Percentiles rank a stretch among this genome's conserved stretches.
Conservation (phyloP, 2,888 invertebrate genomes). For the Melikaiella ostensackeni region DNA sequence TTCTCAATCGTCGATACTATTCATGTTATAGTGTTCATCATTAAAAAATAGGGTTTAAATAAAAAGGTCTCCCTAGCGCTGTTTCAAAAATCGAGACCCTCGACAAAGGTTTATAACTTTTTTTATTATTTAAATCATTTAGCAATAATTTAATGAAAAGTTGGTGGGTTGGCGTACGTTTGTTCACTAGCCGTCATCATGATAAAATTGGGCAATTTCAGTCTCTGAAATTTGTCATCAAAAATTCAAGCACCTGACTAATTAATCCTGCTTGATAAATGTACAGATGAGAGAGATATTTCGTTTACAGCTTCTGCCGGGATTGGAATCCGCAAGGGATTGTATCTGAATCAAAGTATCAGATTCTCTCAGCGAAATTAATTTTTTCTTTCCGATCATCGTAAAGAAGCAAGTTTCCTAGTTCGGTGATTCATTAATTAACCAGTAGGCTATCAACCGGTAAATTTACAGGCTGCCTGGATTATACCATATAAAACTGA, state of each 20-base stretch:
- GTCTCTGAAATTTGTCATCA: background rate
- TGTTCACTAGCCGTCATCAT: no score
- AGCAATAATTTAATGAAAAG: no score
- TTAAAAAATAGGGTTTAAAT: no score
- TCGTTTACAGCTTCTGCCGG: background rate
- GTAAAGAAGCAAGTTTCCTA: background rate
- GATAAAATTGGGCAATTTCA: background rate
- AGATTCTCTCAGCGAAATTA: background rate
- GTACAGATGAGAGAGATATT: background rate
- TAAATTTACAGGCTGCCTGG: background rate
- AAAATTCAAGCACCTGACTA: background rate
- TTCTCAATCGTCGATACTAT: no score
- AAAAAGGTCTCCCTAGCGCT: no score
- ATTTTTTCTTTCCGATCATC: background rate
- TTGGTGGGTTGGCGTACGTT: no score
- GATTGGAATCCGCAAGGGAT: background rate
- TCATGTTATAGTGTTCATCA: no score
- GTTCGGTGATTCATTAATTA: constrained; percentile 6
- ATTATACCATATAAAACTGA: background rate
- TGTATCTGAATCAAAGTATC: background rate
- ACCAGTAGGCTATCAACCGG: constrained; percentile 1
- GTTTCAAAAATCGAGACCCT: no score
- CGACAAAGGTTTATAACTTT: no score
- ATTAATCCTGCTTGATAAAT: background rate
- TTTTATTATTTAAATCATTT: no score